Base-by-base conservation (phyloP, 2,113 vertebrate species). In the Mustelus asterias region DNA sequence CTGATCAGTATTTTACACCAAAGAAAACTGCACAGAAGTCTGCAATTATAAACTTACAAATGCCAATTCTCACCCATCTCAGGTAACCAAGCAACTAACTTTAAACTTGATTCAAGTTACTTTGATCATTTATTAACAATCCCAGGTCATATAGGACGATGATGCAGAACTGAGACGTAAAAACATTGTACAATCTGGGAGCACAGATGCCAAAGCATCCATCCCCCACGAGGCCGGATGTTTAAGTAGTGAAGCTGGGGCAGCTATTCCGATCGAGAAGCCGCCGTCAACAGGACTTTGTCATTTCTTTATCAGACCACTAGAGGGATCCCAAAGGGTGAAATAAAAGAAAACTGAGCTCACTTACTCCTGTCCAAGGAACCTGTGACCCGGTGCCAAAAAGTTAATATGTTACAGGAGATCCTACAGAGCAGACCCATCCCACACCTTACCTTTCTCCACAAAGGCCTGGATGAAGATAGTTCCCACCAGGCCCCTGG, bases 241-340 rank as follows among this genome's bases (percentile, higher is more conserved):
- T 44, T 95, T 6, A 72, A 41, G 63, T 26, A 41, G 20, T 33
- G 18, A 69, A 44, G 41, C 93, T 16, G 48, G 41, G 37, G 16
- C 65, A 94, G 67, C 37, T 67, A 95, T 29, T 41, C 10, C 6
- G 14, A 72, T 70, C 41, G 16, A 24, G 11, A 9, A 44, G 26
- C 67, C 3, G 33, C 67, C 33, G 93, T 29, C 22, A 58, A 89
- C 37, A 3, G 9, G 54, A 2, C 11, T 95, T 48, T 33, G 69
- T 48, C 67, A 95, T 72, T 95, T 29, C 44, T 95, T 29, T 24
- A 26, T 72, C 94, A 95, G 94, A 33, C 94, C 94, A 95, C 94
- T 76, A 72, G 94, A 95, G 94, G 94, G 94, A 95, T 48, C 94
- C 24, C 89, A 93, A 16, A 92, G 58, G 89, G 89, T 92, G 60